These are phyloP conservation scores for Trididemnum clinides DNA, from an alignment of 23 tunicate genomes.

Conservation along the genomic window DNA sequence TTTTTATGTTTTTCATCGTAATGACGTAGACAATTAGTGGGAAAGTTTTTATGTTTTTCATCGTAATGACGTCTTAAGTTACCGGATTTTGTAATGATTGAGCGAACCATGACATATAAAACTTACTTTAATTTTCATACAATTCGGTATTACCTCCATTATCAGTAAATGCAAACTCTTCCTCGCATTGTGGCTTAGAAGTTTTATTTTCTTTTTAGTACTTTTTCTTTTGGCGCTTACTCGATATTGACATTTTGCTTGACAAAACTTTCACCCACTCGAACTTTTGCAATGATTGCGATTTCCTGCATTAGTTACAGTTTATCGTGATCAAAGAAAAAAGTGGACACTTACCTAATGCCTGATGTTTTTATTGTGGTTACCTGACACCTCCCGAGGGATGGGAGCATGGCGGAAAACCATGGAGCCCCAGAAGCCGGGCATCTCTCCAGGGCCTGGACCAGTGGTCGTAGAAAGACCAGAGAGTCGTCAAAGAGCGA, in stretches of 20 bases:
- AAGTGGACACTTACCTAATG: too few species aligned
- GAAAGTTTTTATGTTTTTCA: constrained; percentile 30
- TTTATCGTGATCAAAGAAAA: too few species aligned
- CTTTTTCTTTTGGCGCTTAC: constrained; percentile 2
- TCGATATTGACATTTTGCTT: neutral
- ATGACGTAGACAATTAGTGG: neutral
- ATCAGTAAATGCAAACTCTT: too few species aligned
- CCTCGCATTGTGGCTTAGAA: constrained; percentile 19
- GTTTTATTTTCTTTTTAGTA: constrained; percentile 19
- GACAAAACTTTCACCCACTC: neutral
- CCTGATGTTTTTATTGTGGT: too few species aligned
- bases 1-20: constrained; percentile 30
- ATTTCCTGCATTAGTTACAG: too few species aligned
- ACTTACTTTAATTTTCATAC: neutral
- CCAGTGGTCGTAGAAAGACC: too few species aligned
- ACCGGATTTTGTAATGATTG: constrained; percentile 22
- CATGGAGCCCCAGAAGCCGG: too few species aligned
- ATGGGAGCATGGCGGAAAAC: too few species aligned
- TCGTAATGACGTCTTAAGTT: constrained; percentile 5
- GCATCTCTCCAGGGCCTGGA: too few species aligned
- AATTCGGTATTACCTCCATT: neutral
- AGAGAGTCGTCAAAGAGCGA: too few species aligned
- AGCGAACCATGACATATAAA: neutral
- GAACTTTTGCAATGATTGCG: too few species aligned
- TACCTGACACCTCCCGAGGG: too few species aligned